A percentile compares a stretch with the other conserved stretches of the same genome.
phyloP scores from a whole-genome alignment of 2,113 vertebrate species.

The Puma concolor region DNA sequence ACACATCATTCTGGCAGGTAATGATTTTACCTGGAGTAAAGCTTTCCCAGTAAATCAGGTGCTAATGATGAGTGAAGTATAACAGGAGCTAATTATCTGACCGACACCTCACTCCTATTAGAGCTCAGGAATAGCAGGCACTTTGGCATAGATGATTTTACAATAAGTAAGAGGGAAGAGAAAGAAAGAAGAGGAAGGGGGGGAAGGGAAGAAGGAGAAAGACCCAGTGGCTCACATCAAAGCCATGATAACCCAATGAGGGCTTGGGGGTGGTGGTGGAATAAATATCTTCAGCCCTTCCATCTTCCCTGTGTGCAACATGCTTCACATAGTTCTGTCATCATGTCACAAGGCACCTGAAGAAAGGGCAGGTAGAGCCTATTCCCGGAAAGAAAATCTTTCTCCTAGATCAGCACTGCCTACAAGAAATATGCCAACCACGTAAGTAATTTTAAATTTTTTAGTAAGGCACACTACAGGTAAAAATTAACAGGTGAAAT shows the following conservation, averaged over 20 bases:
- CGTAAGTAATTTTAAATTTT: background rate
- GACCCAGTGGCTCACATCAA: background rate
- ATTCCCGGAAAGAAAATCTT: background rate
- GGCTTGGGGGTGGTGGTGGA: background rate
- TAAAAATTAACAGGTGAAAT: background rate
- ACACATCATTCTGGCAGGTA: slow-evolving; percentile 60
- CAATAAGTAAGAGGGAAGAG: background rate
- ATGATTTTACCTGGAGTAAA: slow-evolving; percentile 73
- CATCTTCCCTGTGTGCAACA: background rate
- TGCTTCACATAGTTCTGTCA: rapidly evolving
- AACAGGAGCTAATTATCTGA: slow-evolving; percentile 58
- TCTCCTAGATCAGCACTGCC: background rate
- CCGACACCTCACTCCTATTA: background rate
- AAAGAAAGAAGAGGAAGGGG: background rate
- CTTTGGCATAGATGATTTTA: background rate
- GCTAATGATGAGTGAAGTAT: slow-evolving; percentile 66
- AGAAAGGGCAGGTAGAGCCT: background rate
- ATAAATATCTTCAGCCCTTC: rapidly evolving
- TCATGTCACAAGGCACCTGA: background rate
- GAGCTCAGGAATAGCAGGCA: background rate
- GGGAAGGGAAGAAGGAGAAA: background rate
- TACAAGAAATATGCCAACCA: background rate
- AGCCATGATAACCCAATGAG: background rate
- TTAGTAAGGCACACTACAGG: background rate
- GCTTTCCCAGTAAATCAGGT: slow-evolving; percentile 65